Evolutionary conservation across 2,888 invertebrate genomes (phyloP).

Genomic region (Apantesis nais): DNA sequence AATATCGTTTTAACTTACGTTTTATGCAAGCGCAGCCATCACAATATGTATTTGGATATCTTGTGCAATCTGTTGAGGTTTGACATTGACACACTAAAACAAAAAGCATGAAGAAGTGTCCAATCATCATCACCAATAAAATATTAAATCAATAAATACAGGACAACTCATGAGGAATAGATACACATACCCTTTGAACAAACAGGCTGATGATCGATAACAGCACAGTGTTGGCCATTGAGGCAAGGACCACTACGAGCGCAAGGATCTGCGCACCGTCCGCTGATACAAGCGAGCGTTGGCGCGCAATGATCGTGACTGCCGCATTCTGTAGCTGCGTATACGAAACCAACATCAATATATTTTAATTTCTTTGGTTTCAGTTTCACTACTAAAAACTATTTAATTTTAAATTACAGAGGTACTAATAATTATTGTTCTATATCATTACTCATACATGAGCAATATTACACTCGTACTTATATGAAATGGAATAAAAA

Average conservation of each 20-base stretch:
- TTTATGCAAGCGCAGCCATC: constrained; percentile 90
- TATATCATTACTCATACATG: background rate
- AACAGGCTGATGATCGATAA: constrained; percentile 93
- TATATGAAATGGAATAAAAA: background rate
- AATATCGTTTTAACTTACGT: constrained; percentile 76
- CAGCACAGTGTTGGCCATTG: constrained; percentile 91
- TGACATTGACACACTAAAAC: constrained; percentile 89
- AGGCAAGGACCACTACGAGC: constrained; percentile 90
- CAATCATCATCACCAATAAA: too few species aligned
- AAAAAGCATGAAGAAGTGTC: constrained; percentile 18
- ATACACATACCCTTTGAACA: constrained; percentile 89
- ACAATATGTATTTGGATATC: constrained; percentile 84
- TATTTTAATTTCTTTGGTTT: background rate
- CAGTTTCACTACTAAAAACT: background rate
- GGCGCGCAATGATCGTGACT: constrained; percentile 92
- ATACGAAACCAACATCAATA: constrained; percentile 34
- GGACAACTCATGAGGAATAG: background rate
- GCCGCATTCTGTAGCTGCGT: constrained; percentile 91
- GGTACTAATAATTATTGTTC: background rate
- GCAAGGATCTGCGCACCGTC: constrained; percentile 94
- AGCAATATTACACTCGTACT: background rate
- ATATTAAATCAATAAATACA: background rate
- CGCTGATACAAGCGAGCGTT: constrained; percentile 91
- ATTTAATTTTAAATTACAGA: background rate
- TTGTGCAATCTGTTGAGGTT: constrained; percentile 87